phyloP scores from a whole-genome alignment of 2,797 vertebrate genomes.

The Pygocentrus nattereri region DNA sequence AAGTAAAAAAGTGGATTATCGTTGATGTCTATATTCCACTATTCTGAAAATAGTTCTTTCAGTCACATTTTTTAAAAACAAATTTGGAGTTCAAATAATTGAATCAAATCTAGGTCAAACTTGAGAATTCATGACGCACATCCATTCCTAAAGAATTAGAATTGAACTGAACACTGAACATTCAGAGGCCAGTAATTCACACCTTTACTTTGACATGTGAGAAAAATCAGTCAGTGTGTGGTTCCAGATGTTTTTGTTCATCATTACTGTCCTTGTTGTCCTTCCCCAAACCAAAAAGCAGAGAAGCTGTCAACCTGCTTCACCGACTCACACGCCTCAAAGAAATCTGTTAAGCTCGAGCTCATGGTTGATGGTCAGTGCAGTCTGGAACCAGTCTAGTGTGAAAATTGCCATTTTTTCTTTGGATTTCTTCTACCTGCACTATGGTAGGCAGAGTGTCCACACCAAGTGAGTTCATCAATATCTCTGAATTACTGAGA shows the following conservation, averaged over 20 bases:
- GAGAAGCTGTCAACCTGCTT: conserved; percentile 18
- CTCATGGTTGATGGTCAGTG: neutral
- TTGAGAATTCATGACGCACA: neutral
- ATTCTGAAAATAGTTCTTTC: too few relatives aligned
- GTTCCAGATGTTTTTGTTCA: neutral
- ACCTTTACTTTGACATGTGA: conserved; percentile 2
- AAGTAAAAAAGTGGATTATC: too few relatives aligned
- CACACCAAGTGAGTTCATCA: conserved; percentile 13
- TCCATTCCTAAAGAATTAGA: neutral
- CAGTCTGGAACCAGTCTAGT: conserved; percentile 8
- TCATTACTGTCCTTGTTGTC: conserved; percentile 1
- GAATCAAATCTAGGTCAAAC: neutral
- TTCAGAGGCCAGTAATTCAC: neutral
- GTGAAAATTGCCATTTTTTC: conserved; percentile 30
- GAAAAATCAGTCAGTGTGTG: neutral
- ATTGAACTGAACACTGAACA: neutral
- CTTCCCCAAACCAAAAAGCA: neutral
- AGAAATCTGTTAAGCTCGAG: conserved; percentile 11
- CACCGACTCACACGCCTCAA: neutral
- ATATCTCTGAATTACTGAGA: neutral
- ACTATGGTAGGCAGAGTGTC: neutral
- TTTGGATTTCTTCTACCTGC: neutral
- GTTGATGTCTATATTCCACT: too few relatives aligned
- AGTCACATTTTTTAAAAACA: too few relatives aligned
- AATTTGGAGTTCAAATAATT: neutral